Evolutionary conservation across 2,797 vertebrate species (phyloP).

Genomic region (Acipenser oxyrinchus): DNA sequence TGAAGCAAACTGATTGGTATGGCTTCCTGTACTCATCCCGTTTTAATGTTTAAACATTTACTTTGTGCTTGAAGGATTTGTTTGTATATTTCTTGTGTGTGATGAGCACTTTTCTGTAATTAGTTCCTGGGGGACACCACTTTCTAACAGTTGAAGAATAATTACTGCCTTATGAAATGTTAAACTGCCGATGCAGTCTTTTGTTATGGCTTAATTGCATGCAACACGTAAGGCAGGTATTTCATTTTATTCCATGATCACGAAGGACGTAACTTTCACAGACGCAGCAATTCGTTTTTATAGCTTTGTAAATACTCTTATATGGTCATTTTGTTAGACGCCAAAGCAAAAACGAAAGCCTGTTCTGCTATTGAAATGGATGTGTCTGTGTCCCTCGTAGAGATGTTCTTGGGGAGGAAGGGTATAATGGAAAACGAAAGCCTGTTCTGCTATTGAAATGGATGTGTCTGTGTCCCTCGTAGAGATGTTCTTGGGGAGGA

Average conservation of each 20-base stretch:
- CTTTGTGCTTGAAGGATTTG: constrained; percentile 99
- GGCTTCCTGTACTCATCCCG: constrained; percentile 78
- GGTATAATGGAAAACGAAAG: too few relatives aligned
- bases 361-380: constrained; percentile 53
- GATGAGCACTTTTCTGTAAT: constrained; percentile 97
- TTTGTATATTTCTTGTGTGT: constrained; percentile 94
- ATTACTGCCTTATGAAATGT: constrained; percentile 94
- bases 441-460: constrained; percentile 54
- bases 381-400: constrained; percentile 4
- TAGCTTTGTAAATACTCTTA: constrained; percentile 78
- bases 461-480: constrained; percentile 16
- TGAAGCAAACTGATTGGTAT: constrained; percentile 85
- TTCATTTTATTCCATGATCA: constrained; percentile 80
- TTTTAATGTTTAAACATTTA: constrained; percentile 97
- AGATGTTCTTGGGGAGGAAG: too few relatives aligned
- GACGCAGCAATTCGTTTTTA: constrained; percentile 77
- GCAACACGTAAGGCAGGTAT: constrained; percentile 91
- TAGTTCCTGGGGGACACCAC: constrained; percentile 93
- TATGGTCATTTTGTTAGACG: constrained; percentile 80
- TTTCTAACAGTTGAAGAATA: constrained; percentile 97
- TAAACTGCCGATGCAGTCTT: constrained; percentile 85
- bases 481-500: too few relatives aligned
- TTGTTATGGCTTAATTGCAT: constrained; percentile 85
- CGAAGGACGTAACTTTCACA: constrained; percentile 78
- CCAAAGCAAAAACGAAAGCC: constrained; percentile 67